These are phyloP conservation scores for Drosophila serrata DNA, from an alignment of 1,140 invertebrate genomes.

Conservation along the genomic window DNA sequence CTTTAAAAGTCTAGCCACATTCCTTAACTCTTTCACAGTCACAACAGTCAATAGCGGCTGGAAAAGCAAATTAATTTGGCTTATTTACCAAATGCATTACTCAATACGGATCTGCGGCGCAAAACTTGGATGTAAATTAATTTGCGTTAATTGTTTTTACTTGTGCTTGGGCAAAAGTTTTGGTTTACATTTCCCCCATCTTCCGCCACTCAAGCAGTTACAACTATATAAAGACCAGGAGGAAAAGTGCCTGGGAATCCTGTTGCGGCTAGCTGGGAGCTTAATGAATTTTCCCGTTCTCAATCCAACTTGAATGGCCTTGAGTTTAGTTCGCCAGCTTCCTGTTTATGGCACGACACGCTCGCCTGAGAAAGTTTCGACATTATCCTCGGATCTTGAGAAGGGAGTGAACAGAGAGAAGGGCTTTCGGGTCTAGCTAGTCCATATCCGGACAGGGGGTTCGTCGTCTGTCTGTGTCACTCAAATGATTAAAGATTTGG, in stretches of 20 bases:
- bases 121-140: constrained; percentile 77
- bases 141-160: constrained; percentile 76
- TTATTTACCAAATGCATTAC: constrained; percentile 57
- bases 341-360: constrained; percentile 68
- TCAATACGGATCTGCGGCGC: constrained; percentile 21
- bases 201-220: background rate
- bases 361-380: constrained; percentile 51
- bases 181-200: constrained; percentile 55
- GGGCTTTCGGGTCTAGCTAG: constrained; percentile 2
- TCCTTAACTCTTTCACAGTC: background rate
- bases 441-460: constrained; percentile 30
- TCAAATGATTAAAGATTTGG: constrained; percentile 81
- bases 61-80: constrained; percentile 35
- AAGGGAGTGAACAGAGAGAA: background rate
- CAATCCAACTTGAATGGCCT: constrained; percentile 5
- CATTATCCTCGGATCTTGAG: constrained; percentile 40
- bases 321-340: constrained; percentile 40
- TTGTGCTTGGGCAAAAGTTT: constrained; percentile 49
- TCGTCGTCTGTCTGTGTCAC: constrained; percentile 67
- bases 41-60: background rate
- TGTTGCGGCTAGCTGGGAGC: constrained; percentile 47
- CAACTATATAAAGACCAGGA: constrained; percentile 11
- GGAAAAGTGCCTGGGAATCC: background rate
- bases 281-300: constrained; percentile 66
- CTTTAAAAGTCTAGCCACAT: constrained; percentile 6